These are phyloP conservation scores for Pelobates fuscus DNA, from an alignment of 2,113 vertebrate genomes.

Conservation along the genomic window DNA sequence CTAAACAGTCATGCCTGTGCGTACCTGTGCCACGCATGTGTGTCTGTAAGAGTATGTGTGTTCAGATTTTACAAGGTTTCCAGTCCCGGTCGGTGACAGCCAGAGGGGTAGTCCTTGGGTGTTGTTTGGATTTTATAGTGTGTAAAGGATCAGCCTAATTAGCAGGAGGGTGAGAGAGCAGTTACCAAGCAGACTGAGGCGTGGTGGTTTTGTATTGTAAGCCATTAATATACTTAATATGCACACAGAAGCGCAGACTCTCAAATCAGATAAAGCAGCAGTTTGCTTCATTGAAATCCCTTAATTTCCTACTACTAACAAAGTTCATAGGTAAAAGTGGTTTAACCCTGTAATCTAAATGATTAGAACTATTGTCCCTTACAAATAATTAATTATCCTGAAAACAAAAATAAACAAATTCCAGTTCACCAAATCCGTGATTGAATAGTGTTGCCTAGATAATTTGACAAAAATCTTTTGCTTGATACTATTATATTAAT, in stretches of 20 bases:
- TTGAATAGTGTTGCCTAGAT: too few species aligned
- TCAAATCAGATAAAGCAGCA: conserved; percentile 15
- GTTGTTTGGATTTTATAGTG: conserved; percentile 81
- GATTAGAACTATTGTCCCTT: too few species aligned
- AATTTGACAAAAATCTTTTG: too few species aligned
- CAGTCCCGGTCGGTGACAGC: conserved; percentile 77
- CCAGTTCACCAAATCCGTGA: too few species aligned
- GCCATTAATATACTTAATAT: conserved; percentile 13
- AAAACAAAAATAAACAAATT: too few species aligned
- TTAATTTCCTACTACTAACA: not conserved
- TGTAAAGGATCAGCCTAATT: conserved; percentile 83
- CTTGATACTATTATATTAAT: too few species aligned
- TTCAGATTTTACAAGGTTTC: conserved; percentile 66
- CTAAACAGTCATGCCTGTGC: conserved; percentile 56
- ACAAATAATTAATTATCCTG: too few species aligned
- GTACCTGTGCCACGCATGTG: conserved; percentile 42
- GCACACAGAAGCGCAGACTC: not conserved
- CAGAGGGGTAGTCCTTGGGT: conserved; percentile 70
- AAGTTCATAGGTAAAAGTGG: not conserved
- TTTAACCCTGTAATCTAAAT: too few species aligned
- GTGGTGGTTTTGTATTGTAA: conserved; percentile 34
- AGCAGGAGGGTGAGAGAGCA: conserved; percentile 67
- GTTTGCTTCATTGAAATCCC: not conserved
- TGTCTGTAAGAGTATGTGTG: conserved; percentile 33
- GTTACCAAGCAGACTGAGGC: conserved; percentile 50